phyloP scores from a whole-genome alignment of 2,888 invertebrate genomes.

The Desoria tigrina region DNA sequence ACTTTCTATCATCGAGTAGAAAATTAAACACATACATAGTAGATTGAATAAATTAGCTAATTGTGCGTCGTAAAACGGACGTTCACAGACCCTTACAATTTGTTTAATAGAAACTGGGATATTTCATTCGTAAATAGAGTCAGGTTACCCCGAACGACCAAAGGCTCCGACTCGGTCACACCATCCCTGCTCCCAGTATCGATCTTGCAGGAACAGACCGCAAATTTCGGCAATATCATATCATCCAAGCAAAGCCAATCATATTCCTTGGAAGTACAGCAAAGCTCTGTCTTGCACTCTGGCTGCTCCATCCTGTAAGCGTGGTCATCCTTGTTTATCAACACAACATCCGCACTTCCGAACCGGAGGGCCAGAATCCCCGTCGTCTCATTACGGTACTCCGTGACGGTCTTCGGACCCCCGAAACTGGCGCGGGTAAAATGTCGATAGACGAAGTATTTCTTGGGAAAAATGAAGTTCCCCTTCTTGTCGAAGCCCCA shows the following conservation, averaged over 20 bases:
- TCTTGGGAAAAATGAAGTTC: slow-evolving; percentile 39
- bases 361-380: slow-evolving; percentile 25
- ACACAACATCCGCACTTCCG: slow-evolving; percentile 28
- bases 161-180: neutral
- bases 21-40: too few relatives aligned
- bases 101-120: neutral
- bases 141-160: neutral
- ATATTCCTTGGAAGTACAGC: slow-evolving; percentile 30
- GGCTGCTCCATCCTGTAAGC: neutral
- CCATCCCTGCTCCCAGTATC: neutral
- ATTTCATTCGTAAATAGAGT: neutral
- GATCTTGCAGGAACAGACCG: slow-evolving; percentile 10
- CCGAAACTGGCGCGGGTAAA: slow-evolving; percentile 33
- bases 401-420: neutral
- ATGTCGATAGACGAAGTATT: slow-evolving; percentile 37
- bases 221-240: slow-evolving; percentile 2
- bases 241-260: slow-evolving; percentile 25
- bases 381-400: neutral
- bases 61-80: too few relatives aligned
- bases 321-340: slow-evolving; percentile 22
- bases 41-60: too few relatives aligned
- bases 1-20: too few relatives aligned
- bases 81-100: too few relatives aligned
- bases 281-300: slow-evolving; percentile 24
- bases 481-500: slow-evolving; percentile 36